Percentiles rank a stretch among this genome's conserved stretches.
These are phyloP conservation scores for Polyergus mexicanus DNA, from an alignment of 1,140 invertebrate species.

Conservation along the genomic window DNA sequence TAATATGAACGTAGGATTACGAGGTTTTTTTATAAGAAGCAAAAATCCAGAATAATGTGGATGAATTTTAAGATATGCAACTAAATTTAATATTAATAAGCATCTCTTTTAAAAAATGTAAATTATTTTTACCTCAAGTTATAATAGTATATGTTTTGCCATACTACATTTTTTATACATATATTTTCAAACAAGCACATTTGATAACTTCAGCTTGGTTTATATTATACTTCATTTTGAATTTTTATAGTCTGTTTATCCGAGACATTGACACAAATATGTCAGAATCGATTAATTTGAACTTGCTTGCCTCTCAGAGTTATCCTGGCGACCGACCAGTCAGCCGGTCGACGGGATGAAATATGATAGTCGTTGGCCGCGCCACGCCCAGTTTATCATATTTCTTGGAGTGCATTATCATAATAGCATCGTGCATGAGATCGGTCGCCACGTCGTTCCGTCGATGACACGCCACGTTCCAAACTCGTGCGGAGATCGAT, in stretches of 20 bases:
- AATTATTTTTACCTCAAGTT: not conserved
- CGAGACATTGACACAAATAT: not conserved
- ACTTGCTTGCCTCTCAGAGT: constrained; percentile 16
- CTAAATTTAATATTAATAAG: no score
- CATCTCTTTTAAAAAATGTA: no score
- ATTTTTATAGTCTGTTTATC: not conserved
- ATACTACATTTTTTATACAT: not conserved
- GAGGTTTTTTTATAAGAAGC: not conserved
- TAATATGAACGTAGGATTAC: not conserved
- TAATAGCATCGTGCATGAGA: constrained; percentile 77
- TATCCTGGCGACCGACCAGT: constrained; percentile 29
- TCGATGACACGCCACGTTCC: constrained; percentile 63
- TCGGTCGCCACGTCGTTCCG: constrained; percentile 66
- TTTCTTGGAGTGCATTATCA: constrained; percentile 81
- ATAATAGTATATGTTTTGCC: not conserved
- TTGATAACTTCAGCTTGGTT: not conserved
- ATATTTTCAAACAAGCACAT: not conserved
- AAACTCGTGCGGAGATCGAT: constrained; percentile 68
- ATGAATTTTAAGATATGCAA: not conserved
- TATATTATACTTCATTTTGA: not conserved
- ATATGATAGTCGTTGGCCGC: constrained; percentile 79
- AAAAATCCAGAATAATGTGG: not conserved
- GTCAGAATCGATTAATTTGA: constrained; percentile 18
- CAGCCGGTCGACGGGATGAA: constrained; percentile 73
- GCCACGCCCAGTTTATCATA: constrained; percentile 81